Evolutionary conservation across 2,113 vertebrate species (phyloP).

Genomic region (Lophochroa leadbeateri): DNA sequence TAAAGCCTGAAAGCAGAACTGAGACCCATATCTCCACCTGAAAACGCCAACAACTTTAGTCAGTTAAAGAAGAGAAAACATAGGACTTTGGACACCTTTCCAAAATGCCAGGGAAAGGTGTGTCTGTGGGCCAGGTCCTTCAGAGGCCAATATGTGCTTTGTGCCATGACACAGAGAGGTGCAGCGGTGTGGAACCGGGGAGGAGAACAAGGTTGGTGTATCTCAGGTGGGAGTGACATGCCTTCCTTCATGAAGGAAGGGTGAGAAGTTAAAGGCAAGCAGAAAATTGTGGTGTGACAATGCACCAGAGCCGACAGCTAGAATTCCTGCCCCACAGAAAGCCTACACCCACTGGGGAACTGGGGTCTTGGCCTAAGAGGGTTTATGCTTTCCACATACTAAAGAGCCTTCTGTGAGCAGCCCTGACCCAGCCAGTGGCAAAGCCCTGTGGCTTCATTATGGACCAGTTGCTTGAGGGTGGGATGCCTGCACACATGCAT

Average conservation of each 20-base stretch:
- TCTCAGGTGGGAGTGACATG: neutral
- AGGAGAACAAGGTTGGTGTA: neutral
- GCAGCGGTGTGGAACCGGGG: fast-evolving
- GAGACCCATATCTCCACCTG: neutral
- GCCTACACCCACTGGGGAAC: neutral
- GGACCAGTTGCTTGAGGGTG: neutral
- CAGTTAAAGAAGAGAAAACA: neutral
- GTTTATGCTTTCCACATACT: neutral
- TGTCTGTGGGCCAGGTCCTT: neutral
- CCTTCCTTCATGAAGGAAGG: neutral
- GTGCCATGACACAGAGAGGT: neutral
- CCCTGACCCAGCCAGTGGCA: neutral
- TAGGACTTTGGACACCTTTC: neutral
- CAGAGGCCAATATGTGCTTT: neutral
- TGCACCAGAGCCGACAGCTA: neutral
- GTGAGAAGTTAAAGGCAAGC: neutral
- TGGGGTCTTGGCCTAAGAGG: neutral
- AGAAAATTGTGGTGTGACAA: neutral
- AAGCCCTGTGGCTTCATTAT: neutral
- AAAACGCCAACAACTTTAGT: neutral
- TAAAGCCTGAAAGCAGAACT: neutral
- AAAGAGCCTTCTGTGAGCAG: neutral
- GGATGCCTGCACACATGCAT: neutral
- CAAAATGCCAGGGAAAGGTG: neutral
- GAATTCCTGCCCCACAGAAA: neutral